phyloP scores from a whole-genome alignment of 1,140 invertebrate genomes.

The Diuraphis noxia region DNA sequence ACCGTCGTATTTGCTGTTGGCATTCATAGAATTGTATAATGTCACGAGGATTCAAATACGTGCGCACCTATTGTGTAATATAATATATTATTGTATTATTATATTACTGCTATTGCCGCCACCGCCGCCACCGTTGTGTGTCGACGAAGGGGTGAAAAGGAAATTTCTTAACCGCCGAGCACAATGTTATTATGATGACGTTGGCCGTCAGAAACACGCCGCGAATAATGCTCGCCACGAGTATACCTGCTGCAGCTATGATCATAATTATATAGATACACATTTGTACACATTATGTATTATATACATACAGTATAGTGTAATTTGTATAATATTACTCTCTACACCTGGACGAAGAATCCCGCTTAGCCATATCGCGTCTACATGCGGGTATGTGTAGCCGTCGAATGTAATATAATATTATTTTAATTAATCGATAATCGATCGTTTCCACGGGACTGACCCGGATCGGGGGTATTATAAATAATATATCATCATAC shows the following conservation, averaged over 20 bases:
- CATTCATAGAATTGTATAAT: not conserved
- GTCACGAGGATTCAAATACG: not conserved
- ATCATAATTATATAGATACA: not conserved
- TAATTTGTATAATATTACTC: not conserved
- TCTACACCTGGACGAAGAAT: conserved; percentile 6
- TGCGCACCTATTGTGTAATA: not conserved
- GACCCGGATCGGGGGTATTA: conserved; percentile 13
- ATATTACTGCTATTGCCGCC: too few species aligned
- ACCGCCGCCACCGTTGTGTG: not conserved
- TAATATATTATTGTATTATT: not conserved
- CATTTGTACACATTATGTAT: not conserved
- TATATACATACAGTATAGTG: not conserved
- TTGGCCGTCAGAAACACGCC: not conserved
- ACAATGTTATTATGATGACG: not conserved
- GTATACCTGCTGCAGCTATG: too few species aligned
- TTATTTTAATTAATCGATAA: conserved; percentile 13
- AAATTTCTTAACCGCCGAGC: not conserved
- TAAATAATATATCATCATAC: not conserved
- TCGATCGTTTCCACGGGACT: conserved; percentile 1
- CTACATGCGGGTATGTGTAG: not conserved
- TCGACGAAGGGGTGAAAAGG: not conserved
- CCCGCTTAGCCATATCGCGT: not conserved
- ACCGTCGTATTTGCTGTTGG: not conserved
- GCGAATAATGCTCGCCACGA: not conserved
- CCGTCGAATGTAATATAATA: not conserved